phyloP scores from a whole-genome alignment of 2,888 invertebrate genomes.

The Polydrusus pterygomalis region DNA sequence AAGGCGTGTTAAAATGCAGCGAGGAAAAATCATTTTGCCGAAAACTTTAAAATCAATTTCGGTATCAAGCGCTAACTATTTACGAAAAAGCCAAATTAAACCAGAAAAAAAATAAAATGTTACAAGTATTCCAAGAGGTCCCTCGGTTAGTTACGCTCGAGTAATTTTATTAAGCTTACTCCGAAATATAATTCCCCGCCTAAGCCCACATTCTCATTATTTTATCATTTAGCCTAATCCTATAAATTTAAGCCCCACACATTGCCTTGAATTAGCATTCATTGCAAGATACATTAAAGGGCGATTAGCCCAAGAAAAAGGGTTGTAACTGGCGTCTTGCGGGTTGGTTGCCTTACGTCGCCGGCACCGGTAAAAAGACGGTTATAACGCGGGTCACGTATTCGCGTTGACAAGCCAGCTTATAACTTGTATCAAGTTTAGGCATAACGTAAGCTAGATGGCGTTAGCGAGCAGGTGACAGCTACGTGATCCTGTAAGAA shows the following conservation, averaged over 20 bases:
- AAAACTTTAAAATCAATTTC: too few relatives aligned
- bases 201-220: constrained; percentile 32
- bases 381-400: constrained; percentile 69
- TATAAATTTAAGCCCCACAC: constrained; percentile 44
- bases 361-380: constrained; percentile 62
- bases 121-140: background rate
- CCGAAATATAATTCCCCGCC: constrained; percentile 12
- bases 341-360: constrained; percentile 43
- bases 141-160: background rate
- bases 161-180: constrained; percentile 21
- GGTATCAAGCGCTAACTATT: too few relatives aligned
- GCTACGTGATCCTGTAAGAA: constrained; percentile 63
- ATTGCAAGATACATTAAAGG: constrained; percentile 59
- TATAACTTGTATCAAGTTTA: constrained; percentile 71
- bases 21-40: too few relatives aligned
- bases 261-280: constrained; percentile 59
- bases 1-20: too few relatives aligned
- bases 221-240: constrained; percentile 37
- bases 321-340: constrained; percentile 60
- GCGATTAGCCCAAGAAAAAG: constrained; percentile 64
- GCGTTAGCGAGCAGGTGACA: constrained; percentile 67
- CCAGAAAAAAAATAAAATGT: too few relatives aligned
- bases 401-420: constrained; percentile 68
- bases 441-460: constrained; percentile 67
- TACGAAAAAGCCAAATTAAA: too few relatives aligned